Evolutionary conservation across 2,888 invertebrate species (phyloP), one percentile per base, ranked within the genome.

Genomic region (Gasteruption jaculator): DNA sequence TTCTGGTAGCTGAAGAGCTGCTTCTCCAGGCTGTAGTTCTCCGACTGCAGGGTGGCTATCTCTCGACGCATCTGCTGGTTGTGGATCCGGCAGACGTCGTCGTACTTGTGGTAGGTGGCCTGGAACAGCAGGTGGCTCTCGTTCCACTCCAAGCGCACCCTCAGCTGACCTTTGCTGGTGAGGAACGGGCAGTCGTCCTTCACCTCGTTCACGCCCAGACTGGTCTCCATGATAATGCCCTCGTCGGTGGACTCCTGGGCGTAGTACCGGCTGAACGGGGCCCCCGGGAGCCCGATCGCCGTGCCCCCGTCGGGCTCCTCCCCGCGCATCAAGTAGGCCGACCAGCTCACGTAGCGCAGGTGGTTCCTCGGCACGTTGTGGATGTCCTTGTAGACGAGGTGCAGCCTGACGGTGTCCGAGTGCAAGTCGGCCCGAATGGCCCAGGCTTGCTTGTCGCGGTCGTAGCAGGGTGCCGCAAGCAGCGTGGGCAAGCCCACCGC

Each of bases 21-120:
- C 54, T 86, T 76, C 72, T 89, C 89, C 59, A 89, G 74, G 47
- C 83, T 83, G 70, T 86, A 85, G 68, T 89, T 89, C 71, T 89
- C 89, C n/a, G 86, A 82, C 67, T 88, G 87, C 35, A 89, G 75
- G 8, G 83, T 84, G 49, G 80, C 76, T 50, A 89, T 85, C 69
- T 89, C 89, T 33, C 86, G 80, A 63, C 83, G 82, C 88, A 89
- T 89, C 66, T 89, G 89, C 63, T 85, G 85, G 68, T 85, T 85
- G 70, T 89, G 88, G 47, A 85, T 74, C 52, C 87, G 77, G 57
- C 82, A 82, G 30, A 88, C 82, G 71, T 89, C 88, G 67, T 89
- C 89, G 67, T 87, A 85, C 62, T 85, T 84, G 72, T 87, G 86
- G 71, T 89, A 89, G 46, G 84, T 84, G 46, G 87, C 85, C 68